A percentile compares a stretch with the other conserved stretches of the same genome.
Evolutionary conservation across 2,797 vertebrate genomes (phyloP).

Genomic region (Brachyrhaphis roseni): DNA sequence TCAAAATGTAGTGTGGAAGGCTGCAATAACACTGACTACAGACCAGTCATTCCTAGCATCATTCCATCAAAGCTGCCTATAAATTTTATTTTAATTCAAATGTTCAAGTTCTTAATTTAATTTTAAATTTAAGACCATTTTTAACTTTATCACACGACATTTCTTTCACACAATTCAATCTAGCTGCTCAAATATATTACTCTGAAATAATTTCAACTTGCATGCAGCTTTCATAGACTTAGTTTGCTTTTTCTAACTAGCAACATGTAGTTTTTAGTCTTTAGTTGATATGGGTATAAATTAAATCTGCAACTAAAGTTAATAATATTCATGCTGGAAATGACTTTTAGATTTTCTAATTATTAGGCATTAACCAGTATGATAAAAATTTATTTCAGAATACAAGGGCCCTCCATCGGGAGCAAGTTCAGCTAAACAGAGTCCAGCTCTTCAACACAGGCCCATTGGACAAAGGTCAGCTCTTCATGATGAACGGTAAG

Average conservation of each 20-base stretch:
- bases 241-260: not conserved
- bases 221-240: not conserved
- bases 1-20: not conserved
- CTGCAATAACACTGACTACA: not conserved
- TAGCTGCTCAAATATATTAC: not conserved
- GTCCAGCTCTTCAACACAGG: constrained; percentile 93
- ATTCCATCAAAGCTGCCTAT: not conserved
- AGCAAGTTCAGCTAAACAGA: constrained; percentile 93
- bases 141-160: not conserved
- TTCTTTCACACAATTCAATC: not conserved
- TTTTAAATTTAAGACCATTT: not conserved
- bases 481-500: constrained; percentile 87
- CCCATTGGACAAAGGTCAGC: constrained; percentile 77
- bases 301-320: not conserved
- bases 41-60: not conserved
- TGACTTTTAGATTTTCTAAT: not conserved
- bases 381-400: constrained; percentile 77
- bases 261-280: not conserved
- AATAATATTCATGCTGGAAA: not conserved
- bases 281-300: not conserved
- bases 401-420: constrained; percentile 93
- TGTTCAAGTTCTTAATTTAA: not conserved
- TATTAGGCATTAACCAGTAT: constrained; percentile 4
- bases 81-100: not conserved
- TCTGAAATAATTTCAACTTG: not conserved